These are phyloP conservation scores for Acromyrmex echinatior DNA, from an alignment of 1,140 invertebrate species.

Conservation along the genomic window DNA sequence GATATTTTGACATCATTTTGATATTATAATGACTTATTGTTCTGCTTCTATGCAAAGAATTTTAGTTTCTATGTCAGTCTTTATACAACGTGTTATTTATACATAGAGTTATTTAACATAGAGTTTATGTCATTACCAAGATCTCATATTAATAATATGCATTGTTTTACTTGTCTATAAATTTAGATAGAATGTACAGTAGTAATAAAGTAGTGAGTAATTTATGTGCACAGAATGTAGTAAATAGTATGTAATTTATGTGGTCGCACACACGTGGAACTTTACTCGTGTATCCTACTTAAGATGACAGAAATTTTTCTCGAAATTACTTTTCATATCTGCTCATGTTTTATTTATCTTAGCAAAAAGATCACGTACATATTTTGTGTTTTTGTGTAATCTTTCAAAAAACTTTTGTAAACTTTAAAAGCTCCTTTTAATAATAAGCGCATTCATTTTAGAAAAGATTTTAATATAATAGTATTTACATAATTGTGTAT, in stretches of 20 bases:
- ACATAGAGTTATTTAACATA: not conserved
- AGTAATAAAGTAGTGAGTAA: not conserved
- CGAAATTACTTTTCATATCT: not conserved
- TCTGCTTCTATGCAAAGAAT: not conserved
- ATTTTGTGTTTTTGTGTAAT: not conserved
- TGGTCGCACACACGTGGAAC: not conserved
- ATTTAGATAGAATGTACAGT: not conserved
- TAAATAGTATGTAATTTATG: slow-evolving; percentile 19
- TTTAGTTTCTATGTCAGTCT: not conserved
- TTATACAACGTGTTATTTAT: not conserved
- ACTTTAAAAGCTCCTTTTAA: not conserved
- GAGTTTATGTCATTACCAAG: not conserved
- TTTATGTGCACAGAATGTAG: slow-evolving; percentile 7
- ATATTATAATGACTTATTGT: too few relatives aligned
- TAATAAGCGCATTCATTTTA: not conserved
- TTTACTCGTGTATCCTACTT: not conserved
- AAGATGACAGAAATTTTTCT: not conserved
- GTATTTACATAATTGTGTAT: not conserved
- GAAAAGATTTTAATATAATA: not conserved
- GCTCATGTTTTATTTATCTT: not conserved
- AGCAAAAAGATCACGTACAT: not conserved
- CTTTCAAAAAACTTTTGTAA: not conserved
- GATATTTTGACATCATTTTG: too few relatives aligned
- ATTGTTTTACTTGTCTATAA: slow-evolving; percentile 9
- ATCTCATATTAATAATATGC: not conserved